Evolutionary conservation across 2,113 vertebrate species (phyloP).

Genomic region (Eulacestoma nigropectus): DNA sequence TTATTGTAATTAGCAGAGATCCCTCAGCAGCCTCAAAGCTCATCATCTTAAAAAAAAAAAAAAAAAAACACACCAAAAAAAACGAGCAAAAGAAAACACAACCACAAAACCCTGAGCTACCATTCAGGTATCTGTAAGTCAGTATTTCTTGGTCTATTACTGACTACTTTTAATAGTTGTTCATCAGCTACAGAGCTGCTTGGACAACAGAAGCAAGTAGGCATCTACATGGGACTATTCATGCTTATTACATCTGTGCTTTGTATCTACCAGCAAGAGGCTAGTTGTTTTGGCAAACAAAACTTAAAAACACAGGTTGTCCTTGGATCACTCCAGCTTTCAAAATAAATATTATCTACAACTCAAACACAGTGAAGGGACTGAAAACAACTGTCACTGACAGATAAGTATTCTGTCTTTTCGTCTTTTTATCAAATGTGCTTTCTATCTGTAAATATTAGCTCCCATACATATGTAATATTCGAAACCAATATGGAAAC

Average conservation of each 20-base stretch:
- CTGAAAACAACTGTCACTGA: slow-evolving; percentile 12
- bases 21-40: neutral
- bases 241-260: neutral
- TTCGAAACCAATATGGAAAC: neutral
- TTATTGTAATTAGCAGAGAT: neutral
- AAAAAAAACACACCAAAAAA: neutral
- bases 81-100: neutral
- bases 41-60: neutral
- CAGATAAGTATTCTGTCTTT: neutral
- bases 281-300: neutral
- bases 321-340: neutral
- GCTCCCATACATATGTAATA: neutral
- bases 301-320: neutral
- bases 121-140: neutral
- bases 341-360: slow-evolving; percentile 8
- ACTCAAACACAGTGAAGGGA: neutral
- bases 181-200: neutral
- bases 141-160: neutral
- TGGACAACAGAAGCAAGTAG: neutral
- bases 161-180: neutral
- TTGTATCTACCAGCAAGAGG: neutral
- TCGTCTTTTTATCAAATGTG: neutral
- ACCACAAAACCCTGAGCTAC: neutral
- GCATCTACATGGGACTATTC: neutral
- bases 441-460: neutral